Evolutionary conservation across 2,113 vertebrate genomes (phyloP), one percentile per base, ranked within the genome.

Genomic region (Haplotaxodon microlepis): DNA sequence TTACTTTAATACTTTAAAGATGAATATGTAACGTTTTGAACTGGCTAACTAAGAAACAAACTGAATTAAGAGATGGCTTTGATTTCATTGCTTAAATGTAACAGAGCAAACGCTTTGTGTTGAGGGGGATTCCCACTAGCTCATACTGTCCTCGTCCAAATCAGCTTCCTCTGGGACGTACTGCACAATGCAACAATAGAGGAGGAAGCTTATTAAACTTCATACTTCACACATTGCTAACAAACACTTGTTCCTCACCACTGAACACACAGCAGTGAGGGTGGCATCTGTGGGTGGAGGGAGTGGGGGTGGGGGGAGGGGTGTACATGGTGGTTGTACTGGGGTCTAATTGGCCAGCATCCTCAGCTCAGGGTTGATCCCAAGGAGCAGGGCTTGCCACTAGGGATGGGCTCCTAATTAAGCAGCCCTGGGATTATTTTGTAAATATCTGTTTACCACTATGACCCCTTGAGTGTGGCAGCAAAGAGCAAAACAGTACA

Each of bases 391-490:
- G 61, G 51, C 29, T 51, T 76, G 13, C 76, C 94, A 88, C 94
- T 6, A 82, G 95, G 93, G 96, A 95, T 47, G 47, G 27, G 76
- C 7, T 84, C 86, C 94, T 97, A 96, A 96, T 97, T 96, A 96
- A 94, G 94, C 88, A 94, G 93, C 92, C 87, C 83, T 90, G 95
- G 96, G 96, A 97, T 96, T 96, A 96, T 96, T 97, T 96, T 96
- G 96, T 95, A 97, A 96, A 96, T 97, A 96, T 95, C 94, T 95
- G 95, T 95, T 96, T 95, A 96, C 93, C 93, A 93, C 94, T 78
- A 76, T 53, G 87, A 90, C 81, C 92, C 89, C 92, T 61, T 59
- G 92, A 78, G 92, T 76, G 24, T 29, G 16, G 53, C 47, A 87
- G 82, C 57, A 24, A 85, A 81, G 86, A 92, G 91, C 89, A 92